Evolutionary conservation across 2,113 vertebrate genomes (phyloP).

Genomic region (Brachirus orientalis): DNA sequence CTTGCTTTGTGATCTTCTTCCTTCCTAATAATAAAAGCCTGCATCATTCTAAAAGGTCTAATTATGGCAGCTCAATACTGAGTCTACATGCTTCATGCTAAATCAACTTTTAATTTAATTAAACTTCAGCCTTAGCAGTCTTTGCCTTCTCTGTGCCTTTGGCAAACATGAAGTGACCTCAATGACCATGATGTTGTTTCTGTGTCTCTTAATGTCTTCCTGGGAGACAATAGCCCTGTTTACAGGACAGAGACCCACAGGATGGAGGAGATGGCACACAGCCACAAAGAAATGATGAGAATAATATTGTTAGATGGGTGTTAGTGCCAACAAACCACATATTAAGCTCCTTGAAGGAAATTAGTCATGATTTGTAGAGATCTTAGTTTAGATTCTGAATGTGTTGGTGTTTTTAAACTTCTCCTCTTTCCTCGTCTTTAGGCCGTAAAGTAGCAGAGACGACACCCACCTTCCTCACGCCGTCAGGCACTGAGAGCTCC

Average conservation of each 20-base stretch:
- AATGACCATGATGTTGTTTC: slow-evolving; percentile 31
- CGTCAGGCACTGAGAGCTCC: slow-evolving; percentile 87
- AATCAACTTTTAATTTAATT: too few species aligned
- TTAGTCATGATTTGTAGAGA: too few species aligned
- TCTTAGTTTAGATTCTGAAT: slow-evolving; percentile 1
- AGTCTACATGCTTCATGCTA: not conserved
- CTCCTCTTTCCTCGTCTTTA: slow-evolving; percentile 70
- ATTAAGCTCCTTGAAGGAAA: slow-evolving; percentile 9
- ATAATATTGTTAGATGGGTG: slow-evolving; percentile 25
- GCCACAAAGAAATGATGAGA: slow-evolving; percentile 29
- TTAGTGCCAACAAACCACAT: not conserved
- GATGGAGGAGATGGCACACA: slow-evolving; percentile 21
- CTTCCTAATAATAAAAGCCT: too few species aligned
- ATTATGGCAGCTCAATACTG: not conserved
- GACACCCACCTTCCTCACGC: slow-evolving; percentile 91
- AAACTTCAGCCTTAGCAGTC: not conserved
- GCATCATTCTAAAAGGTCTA: slow-evolving; percentile 8
- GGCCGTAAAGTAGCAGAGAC: slow-evolving; percentile 89
- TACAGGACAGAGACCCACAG: slow-evolving; percentile 19
- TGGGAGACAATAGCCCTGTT: slow-evolving; percentile 24
- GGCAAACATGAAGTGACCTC: slow-evolving; percentile 24
- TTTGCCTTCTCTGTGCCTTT: slow-evolving; percentile 22
- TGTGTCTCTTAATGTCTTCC: slow-evolving; percentile 44
- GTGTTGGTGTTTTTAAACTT: slow-evolving; percentile 5
- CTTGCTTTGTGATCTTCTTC: too few species aligned